Evolutionary conservation across 2,797 vertebrate genomes (phyloP).

Genomic region (Amazonetta brasiliensis): DNA sequence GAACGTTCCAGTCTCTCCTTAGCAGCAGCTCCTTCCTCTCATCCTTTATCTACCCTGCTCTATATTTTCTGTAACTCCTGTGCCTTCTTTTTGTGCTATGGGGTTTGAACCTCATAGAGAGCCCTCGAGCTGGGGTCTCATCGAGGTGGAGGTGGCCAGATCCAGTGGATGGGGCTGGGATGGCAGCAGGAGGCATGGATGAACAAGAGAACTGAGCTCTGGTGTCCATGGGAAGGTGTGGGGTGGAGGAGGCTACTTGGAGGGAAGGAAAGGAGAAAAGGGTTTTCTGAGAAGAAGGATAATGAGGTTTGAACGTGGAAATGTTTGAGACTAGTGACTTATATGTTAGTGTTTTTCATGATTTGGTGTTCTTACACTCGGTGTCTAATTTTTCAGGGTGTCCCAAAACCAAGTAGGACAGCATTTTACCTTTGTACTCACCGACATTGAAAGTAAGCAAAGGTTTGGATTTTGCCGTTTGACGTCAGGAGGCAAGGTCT

Average conservation of each 20-base stretch:
- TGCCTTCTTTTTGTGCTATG: neutral
- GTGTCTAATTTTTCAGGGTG: slow-evolving; percentile 79
- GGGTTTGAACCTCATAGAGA: neutral
- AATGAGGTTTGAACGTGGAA: neutral
- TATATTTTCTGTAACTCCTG: neutral
- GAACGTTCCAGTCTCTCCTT: neutral
- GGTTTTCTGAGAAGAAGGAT: neutral
- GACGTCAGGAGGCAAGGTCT: slow-evolving; percentile 91
- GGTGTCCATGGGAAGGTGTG: too few species aligned
- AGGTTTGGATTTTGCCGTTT: slow-evolving; percentile 97
- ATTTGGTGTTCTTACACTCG: neutral
- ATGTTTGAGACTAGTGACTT: neutral
- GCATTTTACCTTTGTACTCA: slow-evolving; percentile 98
- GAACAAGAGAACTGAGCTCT: neutral
- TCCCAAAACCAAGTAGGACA: slow-evolving; percentile 94
- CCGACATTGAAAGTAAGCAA: slow-evolving; percentile 96
- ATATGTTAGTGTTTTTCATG: neutral
- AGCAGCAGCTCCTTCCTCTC: neutral
- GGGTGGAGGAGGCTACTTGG: neutral
- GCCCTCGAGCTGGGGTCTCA: neutral
- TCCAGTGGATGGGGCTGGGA: fast-evolving
- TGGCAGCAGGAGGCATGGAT: fast-evolving
- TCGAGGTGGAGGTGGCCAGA: neutral
- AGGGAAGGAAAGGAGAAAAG: neutral
- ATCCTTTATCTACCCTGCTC: neutral